Evolutionary conservation across 2,888 invertebrate genomes (phyloP).

Genomic region (Dyspetes luteomarginatus): DNA sequence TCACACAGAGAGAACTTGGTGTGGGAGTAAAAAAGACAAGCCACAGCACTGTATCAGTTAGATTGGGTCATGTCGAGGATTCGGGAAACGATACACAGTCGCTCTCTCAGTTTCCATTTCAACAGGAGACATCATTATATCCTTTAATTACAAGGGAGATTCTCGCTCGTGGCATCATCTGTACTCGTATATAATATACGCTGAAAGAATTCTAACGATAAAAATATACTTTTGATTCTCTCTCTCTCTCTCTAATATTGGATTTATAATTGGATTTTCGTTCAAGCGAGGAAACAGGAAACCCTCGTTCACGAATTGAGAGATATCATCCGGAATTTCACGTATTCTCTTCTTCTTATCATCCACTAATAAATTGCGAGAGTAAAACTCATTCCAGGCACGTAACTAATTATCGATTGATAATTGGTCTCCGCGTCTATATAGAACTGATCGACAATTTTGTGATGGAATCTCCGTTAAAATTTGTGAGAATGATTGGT

Average conservation of each 20-base stretch:
- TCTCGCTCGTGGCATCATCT: conserved; percentile 8
- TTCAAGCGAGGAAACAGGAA: conserved; percentile 15
- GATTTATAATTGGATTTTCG: conserved; percentile 54
- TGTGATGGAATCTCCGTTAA: conserved; percentile 50
- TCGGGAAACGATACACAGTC: conserved; percentile 59
- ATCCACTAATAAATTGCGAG: conserved; percentile 31
- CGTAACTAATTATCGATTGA: conserved; percentile 63
- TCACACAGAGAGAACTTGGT: conserved; percentile 37
- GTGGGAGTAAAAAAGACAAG: conserved; percentile 72
- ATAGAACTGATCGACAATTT: conserved; percentile 38
- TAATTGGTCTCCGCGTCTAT: conserved; percentile 41
- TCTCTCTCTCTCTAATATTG: background rate
- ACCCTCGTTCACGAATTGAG: background rate
- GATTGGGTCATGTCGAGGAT: conserved; percentile 72
- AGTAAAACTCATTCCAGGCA: conserved; percentile 55
- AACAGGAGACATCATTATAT: conserved; percentile 74
- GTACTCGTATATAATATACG: background rate
- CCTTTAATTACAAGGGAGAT: conserved; percentile 71
- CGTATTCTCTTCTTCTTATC: conserved; percentile 16
- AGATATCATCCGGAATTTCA: conserved; percentile 17
- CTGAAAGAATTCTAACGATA: background rate
- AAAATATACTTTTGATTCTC: conserved; percentile 7
- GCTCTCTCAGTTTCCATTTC: conserved; percentile 24
- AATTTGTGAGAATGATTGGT: conserved; percentile 44
- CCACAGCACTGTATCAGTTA: conserved; percentile 69